A percentile compares a stretch with the other conserved stretches of the same genome.
phyloP scores from a whole-genome alignment of 2,888 invertebrate species.

The Eristalinus sepulchralis region DNA sequence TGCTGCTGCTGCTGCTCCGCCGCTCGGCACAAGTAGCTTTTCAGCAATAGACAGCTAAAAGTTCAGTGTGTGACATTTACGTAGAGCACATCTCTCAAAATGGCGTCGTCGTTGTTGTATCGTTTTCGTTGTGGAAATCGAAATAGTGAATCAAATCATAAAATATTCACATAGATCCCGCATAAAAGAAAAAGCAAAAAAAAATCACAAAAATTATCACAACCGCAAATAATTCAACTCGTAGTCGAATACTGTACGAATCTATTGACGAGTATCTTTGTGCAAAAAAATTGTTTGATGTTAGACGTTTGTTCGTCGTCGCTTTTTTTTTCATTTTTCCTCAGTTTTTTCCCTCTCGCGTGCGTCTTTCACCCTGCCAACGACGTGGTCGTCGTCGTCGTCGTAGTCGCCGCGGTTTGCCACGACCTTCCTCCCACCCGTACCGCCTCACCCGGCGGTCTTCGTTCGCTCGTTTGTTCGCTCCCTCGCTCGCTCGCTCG shows the following conservation, averaged over 20 bases:
- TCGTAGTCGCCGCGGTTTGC: neutral
- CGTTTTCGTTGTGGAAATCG: conserved; percentile 63
- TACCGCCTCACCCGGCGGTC: too few relatives aligned
- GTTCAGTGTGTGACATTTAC: conserved; percentile 71
- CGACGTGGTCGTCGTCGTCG: too few relatives aligned
- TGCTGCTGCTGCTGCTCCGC: conserved; percentile 9
- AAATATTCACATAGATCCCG: conserved; percentile 28
- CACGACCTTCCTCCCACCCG: neutral
- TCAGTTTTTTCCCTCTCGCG: neutral
- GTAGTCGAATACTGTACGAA: neutral
- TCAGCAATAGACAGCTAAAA: conserved; percentile 71
- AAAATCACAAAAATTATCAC: neutral
- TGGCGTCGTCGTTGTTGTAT: conserved; percentile 70
- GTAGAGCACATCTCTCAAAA: conserved; percentile 70
- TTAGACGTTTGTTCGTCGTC: neutral
- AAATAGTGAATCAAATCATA: conserved; percentile 51
- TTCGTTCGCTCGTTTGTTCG: neutral
- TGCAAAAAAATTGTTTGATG: neutral
- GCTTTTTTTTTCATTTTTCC: neutral
- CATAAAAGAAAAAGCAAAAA: neutral
- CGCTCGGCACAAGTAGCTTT: conserved; percentile 65
- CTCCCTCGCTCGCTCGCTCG: neutral
- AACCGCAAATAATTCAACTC: neutral
- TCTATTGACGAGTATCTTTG: neutral
- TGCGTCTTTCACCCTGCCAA: neutral